Base-by-base conservation (phyloP, 1,140 invertebrate genomes). In the Drosophila nasuta region DNA sequence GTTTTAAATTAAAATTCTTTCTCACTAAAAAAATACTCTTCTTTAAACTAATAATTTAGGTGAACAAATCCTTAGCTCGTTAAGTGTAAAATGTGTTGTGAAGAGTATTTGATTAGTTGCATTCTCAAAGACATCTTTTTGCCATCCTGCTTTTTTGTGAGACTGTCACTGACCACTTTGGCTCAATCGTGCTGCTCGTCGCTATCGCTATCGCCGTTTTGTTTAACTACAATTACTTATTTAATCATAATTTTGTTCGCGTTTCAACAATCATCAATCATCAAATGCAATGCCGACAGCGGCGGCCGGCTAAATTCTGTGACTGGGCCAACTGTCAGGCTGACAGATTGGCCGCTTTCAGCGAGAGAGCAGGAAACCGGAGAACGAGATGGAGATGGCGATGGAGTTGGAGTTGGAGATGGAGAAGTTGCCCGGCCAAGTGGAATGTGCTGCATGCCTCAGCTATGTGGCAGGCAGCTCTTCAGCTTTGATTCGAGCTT, bases 191-290 rank as follows among this genome's bases (percentile, higher is more conserved):
- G 56, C 46, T 56, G n/a, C 45, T 78, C 57, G 70, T 75, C 35
- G 33, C 35, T 49, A 58, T 69, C 49, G 66, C 52, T 51, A 60
- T 75, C 72, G 66, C 71, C 68, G 67, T 89, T 89, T 85, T 89
- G 81, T 79, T 85, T 90, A 91, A 70, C 81, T 74, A 85, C 88
- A 88, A 91, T 91, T 91, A 91, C 88, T 91, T 91, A 91, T 91
- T 91, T 91, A 91, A 91, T 91, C 88, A 91, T 91, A 91, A 91
- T 88, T 89, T 89, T 80, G 83, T 91, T 91, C 89, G 83, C 89
- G 83, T 89, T 89, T 91, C 87, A 88, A 77, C 81, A 91, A 91
- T 91, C 88, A 91, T 91, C 83, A 91, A 91, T 88, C 83, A 91
- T 85, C 74, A 79, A 91, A 88, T 88, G 77, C 80, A 83, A 60